phyloP scores from a whole-genome alignment of 1,140 invertebrate genomes.

The Listronotus bonariensis region DNA sequence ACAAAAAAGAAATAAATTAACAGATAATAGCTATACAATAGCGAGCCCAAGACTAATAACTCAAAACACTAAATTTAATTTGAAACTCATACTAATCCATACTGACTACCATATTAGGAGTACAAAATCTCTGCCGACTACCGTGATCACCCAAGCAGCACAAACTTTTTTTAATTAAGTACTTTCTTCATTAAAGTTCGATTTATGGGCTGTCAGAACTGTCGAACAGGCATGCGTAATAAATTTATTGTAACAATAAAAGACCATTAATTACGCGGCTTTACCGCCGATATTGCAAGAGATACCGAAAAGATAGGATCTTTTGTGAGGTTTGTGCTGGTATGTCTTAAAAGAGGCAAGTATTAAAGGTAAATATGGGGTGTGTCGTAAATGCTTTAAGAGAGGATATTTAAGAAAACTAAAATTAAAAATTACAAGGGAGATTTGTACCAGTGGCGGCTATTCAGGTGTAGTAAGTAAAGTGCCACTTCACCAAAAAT shows the following conservation, averaged over 20 bases:
- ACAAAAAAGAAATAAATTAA: too few species aligned
- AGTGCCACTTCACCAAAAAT: too few species aligned
- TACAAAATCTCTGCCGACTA: constrained; percentile 12
- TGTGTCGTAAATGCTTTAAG: not conserved
- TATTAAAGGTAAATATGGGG: not conserved
- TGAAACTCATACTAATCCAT: too few species aligned
- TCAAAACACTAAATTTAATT: too few species aligned
- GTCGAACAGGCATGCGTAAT: constrained; percentile 29
- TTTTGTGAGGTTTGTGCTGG: constrained; percentile 24
- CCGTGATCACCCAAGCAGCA: constrained; percentile 19
- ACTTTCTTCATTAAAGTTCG: constrained; percentile 27
- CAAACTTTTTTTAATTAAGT: constrained; percentile 28
- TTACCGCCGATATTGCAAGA: constrained; percentile 21
- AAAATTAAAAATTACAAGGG: too few species aligned
- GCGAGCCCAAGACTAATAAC: too few species aligned
- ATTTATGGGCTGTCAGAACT: constrained; percentile 26
- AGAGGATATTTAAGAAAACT: too few species aligned
- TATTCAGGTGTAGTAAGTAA: too few species aligned
- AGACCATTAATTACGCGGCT: constrained; percentile 23
- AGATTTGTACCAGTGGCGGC: too few species aligned
- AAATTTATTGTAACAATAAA: constrained; percentile 30
- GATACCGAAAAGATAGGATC: constrained; percentile 18
- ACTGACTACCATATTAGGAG: constrained; percentile 22
- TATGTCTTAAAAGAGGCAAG: constrained; percentile 28
- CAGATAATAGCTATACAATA: too few species aligned